Evolutionary conservation across 2,113 vertebrate genomes (phyloP).

Genomic region (Gavialis gangeticus): DNA sequence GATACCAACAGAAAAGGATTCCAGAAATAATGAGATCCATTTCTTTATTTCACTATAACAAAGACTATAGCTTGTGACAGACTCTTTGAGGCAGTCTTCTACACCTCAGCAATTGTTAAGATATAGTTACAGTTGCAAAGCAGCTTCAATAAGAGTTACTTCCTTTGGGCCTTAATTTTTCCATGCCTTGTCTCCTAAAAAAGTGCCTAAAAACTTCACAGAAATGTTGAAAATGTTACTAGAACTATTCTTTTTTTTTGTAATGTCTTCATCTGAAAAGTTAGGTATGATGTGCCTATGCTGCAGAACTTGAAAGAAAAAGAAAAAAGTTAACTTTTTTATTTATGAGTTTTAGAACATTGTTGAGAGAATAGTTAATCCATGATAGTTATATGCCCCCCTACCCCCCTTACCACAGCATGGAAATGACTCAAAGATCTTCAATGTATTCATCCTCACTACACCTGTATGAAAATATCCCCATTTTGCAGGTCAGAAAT

Average conservation of each 20-base stretch:
- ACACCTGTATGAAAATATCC: background rate
- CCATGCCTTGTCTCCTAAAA: background rate
- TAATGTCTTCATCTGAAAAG: background rate
- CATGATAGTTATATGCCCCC: background rate
- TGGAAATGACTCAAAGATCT: background rate
- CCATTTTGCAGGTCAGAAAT: background rate
- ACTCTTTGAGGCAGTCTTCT: constrained; percentile 18
- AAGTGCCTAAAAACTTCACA: background rate
- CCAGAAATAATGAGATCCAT: constrained; percentile 34
- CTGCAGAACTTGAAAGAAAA: background rate
- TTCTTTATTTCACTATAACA: constrained; percentile 45
- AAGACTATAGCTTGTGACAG: constrained; percentile 1
- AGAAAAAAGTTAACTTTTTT: background rate
- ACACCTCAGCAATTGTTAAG: constrained; percentile 25
- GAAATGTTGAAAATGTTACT: background rate
- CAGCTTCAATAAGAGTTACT: background rate
- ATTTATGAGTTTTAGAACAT: background rate
- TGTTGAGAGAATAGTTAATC: background rate
- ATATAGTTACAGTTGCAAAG: background rate
- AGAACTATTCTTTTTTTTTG: background rate
- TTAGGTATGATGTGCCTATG: background rate
- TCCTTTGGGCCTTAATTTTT: background rate
- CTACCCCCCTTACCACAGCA: background rate
- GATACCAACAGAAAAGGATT: constrained; percentile 29
- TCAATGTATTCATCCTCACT: background rate